These are phyloP conservation scores for Stegastes partitus DNA, from an alignment of 2,113 vertebrate species.

Conservation along the genomic window DNA sequence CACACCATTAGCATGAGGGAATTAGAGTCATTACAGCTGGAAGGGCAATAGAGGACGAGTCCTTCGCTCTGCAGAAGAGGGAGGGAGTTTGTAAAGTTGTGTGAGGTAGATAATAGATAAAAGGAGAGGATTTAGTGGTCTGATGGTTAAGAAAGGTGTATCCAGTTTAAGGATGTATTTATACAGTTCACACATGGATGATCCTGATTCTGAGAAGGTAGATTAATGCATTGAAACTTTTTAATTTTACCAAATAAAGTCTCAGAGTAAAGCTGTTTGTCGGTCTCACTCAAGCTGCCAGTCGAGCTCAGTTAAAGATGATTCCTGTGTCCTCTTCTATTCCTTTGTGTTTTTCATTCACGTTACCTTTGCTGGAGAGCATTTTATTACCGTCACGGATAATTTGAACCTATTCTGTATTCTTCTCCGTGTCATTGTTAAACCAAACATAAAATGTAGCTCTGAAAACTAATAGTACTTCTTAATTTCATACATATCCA, in stretches of 20 bases:
- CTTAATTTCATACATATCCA: constrained; percentile 68
- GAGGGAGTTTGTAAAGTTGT: constrained; percentile 50
- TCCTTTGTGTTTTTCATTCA: neutral
- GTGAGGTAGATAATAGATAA: constrained; percentile 19
- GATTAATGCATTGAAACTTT: no score
- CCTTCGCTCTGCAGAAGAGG: constrained; percentile 73
- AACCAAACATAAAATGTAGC: constrained; percentile 15
- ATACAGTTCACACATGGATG: neutral
- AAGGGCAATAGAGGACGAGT: constrained; percentile 93
- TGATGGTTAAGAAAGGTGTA: neutral
- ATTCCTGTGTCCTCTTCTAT: neutral
- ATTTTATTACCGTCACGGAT: constrained; percentile 34
- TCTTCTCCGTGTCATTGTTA: constrained; percentile 18
- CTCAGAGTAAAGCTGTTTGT: no score
- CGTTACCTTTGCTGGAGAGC: neutral
- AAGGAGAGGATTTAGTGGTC: constrained; percentile 3
- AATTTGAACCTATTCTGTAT: constrained; percentile 28
- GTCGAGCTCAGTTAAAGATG: neutral
- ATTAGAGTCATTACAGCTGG: constrained; percentile 91
- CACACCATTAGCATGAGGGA: constrained; percentile 91
- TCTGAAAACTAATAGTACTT: neutral
- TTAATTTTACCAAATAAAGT: no score
- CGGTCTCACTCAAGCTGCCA: neutral
- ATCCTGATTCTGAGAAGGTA: neutral
- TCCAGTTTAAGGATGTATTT: neutral